Evolutionary conservation across 2,797 vertebrate genomes (phyloP).

Genomic region (Falco columbarius): DNA sequence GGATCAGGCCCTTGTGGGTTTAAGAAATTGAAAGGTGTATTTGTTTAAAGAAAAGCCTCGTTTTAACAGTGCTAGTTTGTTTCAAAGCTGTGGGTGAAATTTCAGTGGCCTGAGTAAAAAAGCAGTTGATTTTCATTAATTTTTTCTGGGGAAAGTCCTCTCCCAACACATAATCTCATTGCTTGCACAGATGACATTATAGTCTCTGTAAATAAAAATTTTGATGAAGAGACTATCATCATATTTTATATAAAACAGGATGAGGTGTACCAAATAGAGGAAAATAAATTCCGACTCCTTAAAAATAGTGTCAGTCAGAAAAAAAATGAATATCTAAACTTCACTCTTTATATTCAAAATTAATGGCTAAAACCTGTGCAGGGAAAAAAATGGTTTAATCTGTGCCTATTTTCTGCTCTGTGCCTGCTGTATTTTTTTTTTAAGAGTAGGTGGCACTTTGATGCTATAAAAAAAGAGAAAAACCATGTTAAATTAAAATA

Average conservation of each 20-base stretch:
- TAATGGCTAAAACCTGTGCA: background rate
- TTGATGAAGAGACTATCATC: background rate
- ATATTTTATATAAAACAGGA: background rate
- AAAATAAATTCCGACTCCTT: background rate
- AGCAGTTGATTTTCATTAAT: background rate
- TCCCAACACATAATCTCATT: background rate
- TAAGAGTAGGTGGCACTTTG: conserved; percentile 1
- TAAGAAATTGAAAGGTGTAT: background rate
- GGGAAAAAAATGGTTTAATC: background rate
- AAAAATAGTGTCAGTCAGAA: background rate
- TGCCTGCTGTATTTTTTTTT: background rate
- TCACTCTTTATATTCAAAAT: background rate
- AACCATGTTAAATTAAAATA: background rate
- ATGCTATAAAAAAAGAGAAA: background rate
- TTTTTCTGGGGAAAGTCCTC: background rate
- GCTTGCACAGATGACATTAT: background rate
- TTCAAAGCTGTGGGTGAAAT: background rate
- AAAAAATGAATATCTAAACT: background rate
- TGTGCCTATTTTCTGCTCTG: background rate
- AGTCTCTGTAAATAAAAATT: background rate
- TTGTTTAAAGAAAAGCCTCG: background rate
- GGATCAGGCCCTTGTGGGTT: background rate
- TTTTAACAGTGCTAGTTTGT: background rate
- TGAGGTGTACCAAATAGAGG: background rate
- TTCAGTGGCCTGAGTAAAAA: background rate